Base-by-base conservation (phyloP, 2,797 vertebrate species). In the Acanthornis magna region DNA sequence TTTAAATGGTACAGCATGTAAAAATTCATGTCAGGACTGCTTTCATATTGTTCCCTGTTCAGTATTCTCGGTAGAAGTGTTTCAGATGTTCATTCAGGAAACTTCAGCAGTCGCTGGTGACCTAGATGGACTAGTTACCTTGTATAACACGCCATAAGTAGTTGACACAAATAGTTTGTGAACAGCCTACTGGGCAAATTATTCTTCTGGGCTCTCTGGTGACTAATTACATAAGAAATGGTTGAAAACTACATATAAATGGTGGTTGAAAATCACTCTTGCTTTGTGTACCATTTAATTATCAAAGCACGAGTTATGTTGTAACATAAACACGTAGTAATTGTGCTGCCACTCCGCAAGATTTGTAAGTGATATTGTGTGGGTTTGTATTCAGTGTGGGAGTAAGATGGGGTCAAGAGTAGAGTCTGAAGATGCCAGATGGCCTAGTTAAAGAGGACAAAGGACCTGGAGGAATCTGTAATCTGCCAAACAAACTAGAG, bases 111-210 rank as follows among this genome's bases (percentile, higher is more conserved):
- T 40, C 0, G 0, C 50, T 60, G 27, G 23, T 80, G 81, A 85
- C 76, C 40, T 47, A 48, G 66, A 60, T 62, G 70, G 72, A 72
- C 85, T 26, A 21, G 66, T 58, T 75, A 66, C 40, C n/a, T 9
- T 32, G 42, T 68, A 13, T 38, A 80, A 43, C 40, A 13, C 45
- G 32, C 29, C 18, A 10, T 38, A 43, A 81, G 34, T 51, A 67
- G 47, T 66, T 86, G 76, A 73, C 63, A 70, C 25, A 90, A 93
- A 76, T 61, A 36, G 60, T 71, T 53, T 82, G n/a, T 72, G 84
- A 92, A 30, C 32, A 70, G 25, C 45, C 36, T 76, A 29, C 13
- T 40, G 34, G 57, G 61, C 36, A 87, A 58, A 61, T 80, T 61
- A 45, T 74, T 89, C 60, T 89, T 89, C 42, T 63, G 30, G 55